Evolutionary conservation across 2,888 invertebrate species (phyloP).

Genomic region (Ptychoptera contaminata): DNA sequence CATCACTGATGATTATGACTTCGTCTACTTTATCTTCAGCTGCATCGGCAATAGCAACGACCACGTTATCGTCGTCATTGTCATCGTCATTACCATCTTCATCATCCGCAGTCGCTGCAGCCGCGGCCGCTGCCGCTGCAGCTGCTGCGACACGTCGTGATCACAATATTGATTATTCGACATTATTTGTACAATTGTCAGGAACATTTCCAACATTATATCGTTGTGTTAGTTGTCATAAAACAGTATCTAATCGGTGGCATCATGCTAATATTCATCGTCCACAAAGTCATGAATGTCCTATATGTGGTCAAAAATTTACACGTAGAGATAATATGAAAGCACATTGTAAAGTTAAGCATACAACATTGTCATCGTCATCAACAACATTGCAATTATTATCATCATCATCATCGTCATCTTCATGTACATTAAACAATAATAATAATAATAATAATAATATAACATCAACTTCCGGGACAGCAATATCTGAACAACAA

Average conservation of each 20-base stretch:
- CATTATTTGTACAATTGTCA: conserved; percentile 29
- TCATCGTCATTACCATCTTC: not conserved
- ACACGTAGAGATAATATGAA: conserved; percentile 48
- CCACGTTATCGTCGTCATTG: conserved; percentile 13
- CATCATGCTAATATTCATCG: conserved; percentile 44
- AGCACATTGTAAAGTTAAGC: conserved; percentile 44
- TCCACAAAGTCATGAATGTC: conserved; percentile 41
- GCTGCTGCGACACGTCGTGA: conserved; percentile 28
- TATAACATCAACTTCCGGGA: conserved; percentile 7
- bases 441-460: no score
- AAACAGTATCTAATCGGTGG: conserved; percentile 46
- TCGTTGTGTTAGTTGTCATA: conserved; percentile 42
- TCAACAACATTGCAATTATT: no score
- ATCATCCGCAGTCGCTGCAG: conserved; percentile 13
- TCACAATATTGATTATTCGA: conserved; percentile 32
- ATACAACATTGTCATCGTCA: conserved; percentile 19
- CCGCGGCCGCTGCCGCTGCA: conserved; percentile 21
- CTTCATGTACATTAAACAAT: no score
- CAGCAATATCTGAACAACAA: conserved; percentile 7
- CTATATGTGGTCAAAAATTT: conserved; percentile 41
- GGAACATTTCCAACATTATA: conserved; percentile 34
- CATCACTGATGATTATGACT: not conserved
- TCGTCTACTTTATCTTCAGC: conserved; percentile 5
- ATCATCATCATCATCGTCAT: no score
- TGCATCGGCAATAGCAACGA: conserved; percentile 11